phyloP scores from a whole-genome alignment of 2,113 vertebrate species.

The Bos indicus region DNA sequence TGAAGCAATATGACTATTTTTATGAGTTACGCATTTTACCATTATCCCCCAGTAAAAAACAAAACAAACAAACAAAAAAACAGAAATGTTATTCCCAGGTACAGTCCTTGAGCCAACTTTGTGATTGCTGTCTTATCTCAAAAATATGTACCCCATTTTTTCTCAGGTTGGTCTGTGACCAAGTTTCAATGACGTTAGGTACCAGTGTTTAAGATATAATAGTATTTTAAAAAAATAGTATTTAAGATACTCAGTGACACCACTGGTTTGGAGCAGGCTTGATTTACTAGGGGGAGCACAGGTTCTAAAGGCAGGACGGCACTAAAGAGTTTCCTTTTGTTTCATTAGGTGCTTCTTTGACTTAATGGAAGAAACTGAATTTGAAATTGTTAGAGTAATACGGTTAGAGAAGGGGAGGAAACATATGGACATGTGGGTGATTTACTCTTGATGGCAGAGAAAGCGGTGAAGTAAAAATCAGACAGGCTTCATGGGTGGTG shows the following conservation, averaged over 20 bases:
- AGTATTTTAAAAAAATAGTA: background rate
- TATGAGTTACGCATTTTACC: background rate
- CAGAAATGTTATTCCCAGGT: background rate
- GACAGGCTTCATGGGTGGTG: background rate
- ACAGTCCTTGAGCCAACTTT: background rate
- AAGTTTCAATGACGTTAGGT: background rate
- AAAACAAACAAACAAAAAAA: background rate
- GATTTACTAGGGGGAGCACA: background rate
- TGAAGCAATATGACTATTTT: background rate
- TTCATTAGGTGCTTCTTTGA: background rate
- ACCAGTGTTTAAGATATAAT: background rate
- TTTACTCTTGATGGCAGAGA: background rate
- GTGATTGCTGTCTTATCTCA: conserved; percentile 27
- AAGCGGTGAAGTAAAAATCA: background rate
- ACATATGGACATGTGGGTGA: background rate
- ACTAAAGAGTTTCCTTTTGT: background rate
- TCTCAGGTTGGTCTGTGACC: background rate
- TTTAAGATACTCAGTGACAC: background rate
- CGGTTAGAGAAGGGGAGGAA: background rate
- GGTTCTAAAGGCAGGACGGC: background rate
- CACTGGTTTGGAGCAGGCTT: background rate
- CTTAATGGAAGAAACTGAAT: conserved; percentile 1
- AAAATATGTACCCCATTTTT: background rate
- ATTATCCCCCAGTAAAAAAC: background rate
- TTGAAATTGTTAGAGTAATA: background rate